Conservation (phyloP, 53 echinoderm and acorn worm species). For the Arbacia lixula region DNA sequence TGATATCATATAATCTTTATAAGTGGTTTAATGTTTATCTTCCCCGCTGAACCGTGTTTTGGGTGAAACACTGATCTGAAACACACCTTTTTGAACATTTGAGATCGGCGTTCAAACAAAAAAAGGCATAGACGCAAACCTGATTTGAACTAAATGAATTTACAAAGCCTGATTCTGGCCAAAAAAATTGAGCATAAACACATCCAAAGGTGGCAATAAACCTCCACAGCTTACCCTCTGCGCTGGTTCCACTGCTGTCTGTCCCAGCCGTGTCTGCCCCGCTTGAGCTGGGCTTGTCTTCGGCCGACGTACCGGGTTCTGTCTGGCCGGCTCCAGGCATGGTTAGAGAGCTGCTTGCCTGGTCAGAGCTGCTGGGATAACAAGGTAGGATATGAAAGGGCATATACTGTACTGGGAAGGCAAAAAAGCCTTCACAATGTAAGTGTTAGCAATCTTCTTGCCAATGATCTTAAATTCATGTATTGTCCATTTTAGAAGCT, state of each 20-base stretch:
- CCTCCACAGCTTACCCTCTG: slow-evolving; percentile 23
- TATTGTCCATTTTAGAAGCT: background rate
- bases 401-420: too few species aligned
- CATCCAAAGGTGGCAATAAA: background rate
- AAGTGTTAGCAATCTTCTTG: too few species aligned
- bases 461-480: too few species aligned
- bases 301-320: slow-evolving; percentile 37
- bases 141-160: background rate
- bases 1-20: too few species aligned
- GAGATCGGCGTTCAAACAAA: too few species aligned
- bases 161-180: too few species aligned
- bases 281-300: slow-evolving; percentile 36
- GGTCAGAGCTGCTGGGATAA: slow-evolving; percentile 9
- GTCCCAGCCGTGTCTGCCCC: slow-evolving; percentile 25
- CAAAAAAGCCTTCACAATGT: background rate
- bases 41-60: too few species aligned
- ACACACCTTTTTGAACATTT: too few species aligned
- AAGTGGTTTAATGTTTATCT: too few species aligned
- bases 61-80: too few species aligned
- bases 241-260: background rate
- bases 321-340: slow-evolving; percentile 49
- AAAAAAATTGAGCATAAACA: too few species aligned
- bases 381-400: background rate
- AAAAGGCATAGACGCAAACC: background rate
- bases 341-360: slow-evolving; percentile 6